Base-by-base conservation (phyloP, 2,888 invertebrate species). In the Oegoconia quadripuncta region DNA sequence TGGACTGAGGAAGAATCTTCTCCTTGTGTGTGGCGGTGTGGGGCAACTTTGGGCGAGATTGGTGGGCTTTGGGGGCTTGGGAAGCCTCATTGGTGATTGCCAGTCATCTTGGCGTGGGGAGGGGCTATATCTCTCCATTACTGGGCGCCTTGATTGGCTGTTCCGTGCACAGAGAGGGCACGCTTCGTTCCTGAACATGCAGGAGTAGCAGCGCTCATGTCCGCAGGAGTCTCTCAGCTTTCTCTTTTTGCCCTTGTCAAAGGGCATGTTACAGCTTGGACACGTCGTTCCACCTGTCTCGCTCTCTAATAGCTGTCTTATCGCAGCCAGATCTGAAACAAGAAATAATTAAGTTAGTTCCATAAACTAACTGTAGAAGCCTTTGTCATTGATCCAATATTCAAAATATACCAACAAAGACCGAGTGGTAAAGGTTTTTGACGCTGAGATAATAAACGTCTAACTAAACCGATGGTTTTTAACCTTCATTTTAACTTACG, bases 161-260 rank as follows among this genome's bases (percentile, higher is more conserved):
- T 73, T 82, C 33, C 86, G 79, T 26, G 88, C 84, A 78, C 97
- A 97, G 50, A 97, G 89, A 23, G 97, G 97, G 78, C 98, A 98
- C 50, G 93, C 91, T 79, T 96, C 96, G 89, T 94, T 96, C 61
- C 93, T 93, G 89, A 97, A 96, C 92, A 97, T 94, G 83, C 97
- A 97, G 55, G 96, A 93, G 89, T 97, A 97, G 82, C 97, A 97
- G 48, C 97, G 89, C 76, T 97, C 97, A 90, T 98, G 97, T 55
- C 97, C 97, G 83, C 97, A 98, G 46, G 95, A 93, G 89, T 98
- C 97, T 73, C 97, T 97, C 68, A 98, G 90, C 76, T 95, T 94
- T 81, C 97, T 92, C 87, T 97, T 97, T 88, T 97, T 97, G 80
- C 97, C 97, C 87, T 97, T 96, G 87, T 97, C 97, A 88, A 97